Base-by-base conservation (phyloP, 2,113 vertebrate species). In the Percopsis transmontana region DNA sequence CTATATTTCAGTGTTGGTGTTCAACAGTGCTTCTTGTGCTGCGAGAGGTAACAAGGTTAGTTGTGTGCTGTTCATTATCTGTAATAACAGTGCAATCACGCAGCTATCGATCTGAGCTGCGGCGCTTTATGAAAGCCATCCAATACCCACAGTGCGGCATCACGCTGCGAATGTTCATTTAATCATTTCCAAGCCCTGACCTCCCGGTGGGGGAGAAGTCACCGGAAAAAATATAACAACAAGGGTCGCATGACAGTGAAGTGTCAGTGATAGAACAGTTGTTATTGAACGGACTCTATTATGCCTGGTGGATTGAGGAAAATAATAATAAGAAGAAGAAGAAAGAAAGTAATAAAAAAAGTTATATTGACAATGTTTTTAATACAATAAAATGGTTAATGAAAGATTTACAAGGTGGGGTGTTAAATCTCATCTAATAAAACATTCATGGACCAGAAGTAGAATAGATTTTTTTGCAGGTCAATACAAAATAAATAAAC, bases 61-160 rank as follows among this genome's bases (percentile, higher is more conserved):
- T 45, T 70, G 58, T n/a, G 23, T 20, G 55, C 68, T 58, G 73
- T 81, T 86, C 68, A 81, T 85, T 82, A 81, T 76, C 58, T 45
- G 63, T 74, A 74, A 79, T 83, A 80, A 77, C 66, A 38, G 40
- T 59, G 54, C 76, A 64, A 82, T 85, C 59, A 18, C 48, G 27
- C 27, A 54, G 45, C 59, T 76, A 87, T 86, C 40, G 83, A 90
- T 88, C 48, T 45, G 66, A 67, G 70, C 24, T 0, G 71, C 38
- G 38, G 82, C 65, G 21, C 66, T 84, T 87, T 66, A 83, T 78
- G 69, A 82, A 86, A 85, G 58, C 54, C 68, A 63, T 68, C 77
- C 70, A 64, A 56, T 45, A 41, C 67, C 62, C 6, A 13, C 48
- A 16, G 59, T 33, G 54, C 18, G 60, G 70, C 64, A 66, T 18